Conservation (phyloP, 2,888 invertebrate genomes). For the Melanophora roralis region DNA sequence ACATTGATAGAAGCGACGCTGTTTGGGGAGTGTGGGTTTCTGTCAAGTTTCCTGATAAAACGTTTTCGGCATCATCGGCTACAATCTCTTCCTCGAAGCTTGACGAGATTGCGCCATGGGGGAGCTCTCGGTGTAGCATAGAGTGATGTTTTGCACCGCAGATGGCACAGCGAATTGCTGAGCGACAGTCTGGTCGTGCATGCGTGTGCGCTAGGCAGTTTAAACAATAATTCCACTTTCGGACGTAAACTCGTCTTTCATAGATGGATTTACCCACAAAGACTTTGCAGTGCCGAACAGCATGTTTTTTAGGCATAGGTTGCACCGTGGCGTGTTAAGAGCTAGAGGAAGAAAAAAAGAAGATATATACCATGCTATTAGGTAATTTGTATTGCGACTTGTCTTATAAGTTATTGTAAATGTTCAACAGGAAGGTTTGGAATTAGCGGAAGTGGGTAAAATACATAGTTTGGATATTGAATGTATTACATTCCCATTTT, state of each 20-base stretch:
- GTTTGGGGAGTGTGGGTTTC: neutral
- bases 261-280: neutral
- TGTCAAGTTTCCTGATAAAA: too few relatives aligned
- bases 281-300: neutral
- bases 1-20: neutral
- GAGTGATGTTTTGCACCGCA: neutral
- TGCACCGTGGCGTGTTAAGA: neutral
- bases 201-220: neutral
- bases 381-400: too few relatives aligned
- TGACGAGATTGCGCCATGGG: neutral
- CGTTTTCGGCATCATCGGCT: too few relatives aligned
- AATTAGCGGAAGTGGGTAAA: neutral
- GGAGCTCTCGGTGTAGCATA: neutral
- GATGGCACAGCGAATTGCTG: too few relatives aligned
- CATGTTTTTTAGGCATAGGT: neutral
- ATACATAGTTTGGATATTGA: neutral
- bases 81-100: neutral
- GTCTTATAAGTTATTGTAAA: neutral
- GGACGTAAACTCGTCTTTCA: neutral
- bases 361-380: neutral
- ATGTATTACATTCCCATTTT: neutral
- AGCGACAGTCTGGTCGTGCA: neutral
- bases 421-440: too few relatives aligned
- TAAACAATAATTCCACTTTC: neutral
- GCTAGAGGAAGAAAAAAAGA: neutral